Conservation (phyloP, 2,113 vertebrate genomes). For the Alethe diademata region DNA sequence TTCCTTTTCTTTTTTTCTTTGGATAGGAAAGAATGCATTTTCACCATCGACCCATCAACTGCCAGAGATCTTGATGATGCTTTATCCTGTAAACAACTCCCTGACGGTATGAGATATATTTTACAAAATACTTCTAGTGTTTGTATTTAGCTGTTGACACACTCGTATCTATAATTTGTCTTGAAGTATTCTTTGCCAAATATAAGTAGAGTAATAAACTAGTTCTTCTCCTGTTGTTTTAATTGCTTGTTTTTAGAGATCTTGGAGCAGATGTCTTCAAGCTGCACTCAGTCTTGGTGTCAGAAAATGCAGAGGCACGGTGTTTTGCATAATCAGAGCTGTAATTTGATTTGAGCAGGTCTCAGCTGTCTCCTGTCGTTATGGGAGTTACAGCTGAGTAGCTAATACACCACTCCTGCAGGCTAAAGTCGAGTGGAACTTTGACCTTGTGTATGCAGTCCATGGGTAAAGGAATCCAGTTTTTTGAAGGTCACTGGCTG, state of each 20-base stretch:
- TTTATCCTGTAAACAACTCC: slow-evolving; percentile 83
- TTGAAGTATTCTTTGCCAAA: neutral
- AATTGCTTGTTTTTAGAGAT: slow-evolving; percentile 37
- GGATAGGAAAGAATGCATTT: slow-evolving; percentile 87
- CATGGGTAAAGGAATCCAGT: neutral
- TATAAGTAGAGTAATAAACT: neutral
- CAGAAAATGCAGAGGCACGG: neutral
- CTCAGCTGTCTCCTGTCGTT: slow-evolving; percentile 37
- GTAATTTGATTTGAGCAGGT: slow-evolving; percentile 45
- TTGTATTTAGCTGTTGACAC: neutral
- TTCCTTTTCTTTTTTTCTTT: slow-evolving; percentile 61
- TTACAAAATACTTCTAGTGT: slow-evolving; percentile 13
- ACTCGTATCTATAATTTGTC: neutral
- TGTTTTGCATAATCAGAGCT: slow-evolving; percentile 26
- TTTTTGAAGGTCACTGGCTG: slow-evolving; percentile 36
- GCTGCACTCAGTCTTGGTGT: slow-evolving; percentile 1
- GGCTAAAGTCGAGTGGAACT: neutral
- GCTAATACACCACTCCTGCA: neutral
- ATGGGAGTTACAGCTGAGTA: neutral
- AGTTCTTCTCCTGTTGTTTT: slow-evolving; percentile 3
- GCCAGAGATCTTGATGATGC: slow-evolving; percentile 90
- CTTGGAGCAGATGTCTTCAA: neutral
- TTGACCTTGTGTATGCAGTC: neutral
- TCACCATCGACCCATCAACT: slow-evolving; percentile 86
- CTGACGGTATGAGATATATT: slow-evolving; percentile 78